Evolutionary conservation across 2,797 vertebrate species (phyloP), one percentile per base, ranked within the genome.

Genomic region (Melanotaenia nigrans): DNA sequence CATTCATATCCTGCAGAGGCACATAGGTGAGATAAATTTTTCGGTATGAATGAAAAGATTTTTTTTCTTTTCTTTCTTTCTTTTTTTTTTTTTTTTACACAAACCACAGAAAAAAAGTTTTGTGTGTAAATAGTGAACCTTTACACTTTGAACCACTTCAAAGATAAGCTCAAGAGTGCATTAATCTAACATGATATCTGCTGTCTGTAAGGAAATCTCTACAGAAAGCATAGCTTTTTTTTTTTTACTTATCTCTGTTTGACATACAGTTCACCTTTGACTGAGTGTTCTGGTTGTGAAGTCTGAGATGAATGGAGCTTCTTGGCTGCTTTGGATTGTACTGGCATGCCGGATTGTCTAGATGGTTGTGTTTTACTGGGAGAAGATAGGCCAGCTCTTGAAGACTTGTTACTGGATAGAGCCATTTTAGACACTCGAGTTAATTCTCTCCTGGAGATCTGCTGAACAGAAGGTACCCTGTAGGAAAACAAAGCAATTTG

Each of bases 391-490:
- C 28, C 33, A 33, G 77, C 53, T 62, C 36, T 49, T 32, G 71
- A 70, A 47, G 53, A 45, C 20, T 12, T 63, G 59, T 20, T 3
- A 1, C 11, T 63, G 16, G 59, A 69, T 55, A 72, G 11, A 9
- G 24, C 16, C 30, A 61, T 71, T 65, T 80, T 57, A 28, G 59
- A 54, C 1, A 35, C 16, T 20, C 0, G 4, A 1, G 35, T 22
- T 61, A 5, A 65, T 42, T 13, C 38, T 2, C 59, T 61, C 58
- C 35, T 59, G 25, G 47, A 56, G 32, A 49, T 47, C 40, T 38
- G 33, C 22, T 68, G 77, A 75, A 65, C 20, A 45, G 57, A 28
- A 20, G 65, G 16, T 18, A 55, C 18, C 54, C 90, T 90, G 71
- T 38, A 63, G 47, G 22, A 25, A 33, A 85, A 87, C 0, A 54